A percentile compares a stretch with the other conserved stretches of the same genome.
Conservation (phyloP, 2,797 vertebrate genomes). For the Florisuga fusca region DNA sequence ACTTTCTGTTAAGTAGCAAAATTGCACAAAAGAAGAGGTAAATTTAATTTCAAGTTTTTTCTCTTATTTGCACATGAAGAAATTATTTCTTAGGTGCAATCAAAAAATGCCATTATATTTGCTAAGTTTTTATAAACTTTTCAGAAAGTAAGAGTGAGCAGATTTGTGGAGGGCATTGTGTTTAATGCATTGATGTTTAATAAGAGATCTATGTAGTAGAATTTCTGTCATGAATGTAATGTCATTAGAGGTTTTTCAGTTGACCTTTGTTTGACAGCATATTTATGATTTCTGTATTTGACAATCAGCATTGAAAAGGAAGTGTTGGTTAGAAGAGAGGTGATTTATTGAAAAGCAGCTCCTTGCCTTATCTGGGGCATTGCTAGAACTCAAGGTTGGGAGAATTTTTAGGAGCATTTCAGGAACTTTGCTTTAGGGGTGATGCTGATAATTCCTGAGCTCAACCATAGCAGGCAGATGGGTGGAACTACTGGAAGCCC, state of each 20-base stretch:
- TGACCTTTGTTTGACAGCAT: neutral
- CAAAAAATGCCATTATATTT: neutral
- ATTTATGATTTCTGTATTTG: neutral
- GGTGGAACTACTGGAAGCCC: neutral
- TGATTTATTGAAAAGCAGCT: neutral
- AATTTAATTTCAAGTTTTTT: neutral
- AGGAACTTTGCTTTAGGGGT: neutral
- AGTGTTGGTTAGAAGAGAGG: neutral
- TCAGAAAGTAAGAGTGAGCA: neutral
- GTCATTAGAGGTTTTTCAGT: neutral
- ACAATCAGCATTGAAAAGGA: neutral
- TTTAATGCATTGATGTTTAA: neutral
- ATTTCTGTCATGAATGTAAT: neutral
- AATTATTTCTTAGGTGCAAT: neutral
- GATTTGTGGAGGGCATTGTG: neutral
- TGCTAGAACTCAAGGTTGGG: neutral
- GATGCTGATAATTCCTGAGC: neutral
- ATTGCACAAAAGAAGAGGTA: neutral
- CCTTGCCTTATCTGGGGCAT: neutral
- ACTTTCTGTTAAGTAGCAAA: neutral
- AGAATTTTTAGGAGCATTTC: neutral
- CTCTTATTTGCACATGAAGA: neutral
- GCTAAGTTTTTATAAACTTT: neutral
- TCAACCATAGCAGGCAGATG: neutral
- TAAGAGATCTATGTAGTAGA: neutral